Base-by-base conservation (phyloP, 2,113 vertebrate genomes). In the Philantomba maxwellii region DNA sequence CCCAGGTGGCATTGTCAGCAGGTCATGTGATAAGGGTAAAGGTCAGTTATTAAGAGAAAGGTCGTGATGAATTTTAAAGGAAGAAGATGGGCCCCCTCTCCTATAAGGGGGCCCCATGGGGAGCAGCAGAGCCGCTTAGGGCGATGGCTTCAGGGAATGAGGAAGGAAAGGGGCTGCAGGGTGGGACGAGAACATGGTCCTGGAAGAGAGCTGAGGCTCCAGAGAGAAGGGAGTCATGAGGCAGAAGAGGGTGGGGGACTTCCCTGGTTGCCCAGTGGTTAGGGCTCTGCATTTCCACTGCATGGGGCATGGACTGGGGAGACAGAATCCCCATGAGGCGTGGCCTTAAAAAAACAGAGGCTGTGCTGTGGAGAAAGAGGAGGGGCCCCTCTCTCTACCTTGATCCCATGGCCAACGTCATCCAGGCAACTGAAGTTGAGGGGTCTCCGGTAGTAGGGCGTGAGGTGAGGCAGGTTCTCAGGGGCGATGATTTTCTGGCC, bases 391-490 rank as follows among this genome's bases (percentile, higher is more conserved):
- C 11, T 28, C 28, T 97, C 97, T 96, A 99, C 99, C 99, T 99
- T 98, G 82, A 99, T 97, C 39, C 99, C 98, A 3, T 99, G 99
- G 55, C 99, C 99, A 0, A 99, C 11, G 62, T 97, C 90, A n/a
- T 99, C 99, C 97, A 99, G 98, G 94, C 36, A 51, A 51, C 97
- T 98, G 92, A 99, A 99, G 75, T 98, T 99, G 96, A 99, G 99
- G 4, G 99, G 99, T 64, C 80, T 98, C 89, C 99, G 98, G 55
- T 80, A 96, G 96, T 99, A 99, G 2, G 98, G 98, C 2, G 99
- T 98, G 93, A 98, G 96, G 17, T 30, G 14, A 15, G 96, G 98
- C 0, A 98, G 98, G 49, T 28, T 96, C 0, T 97, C 33, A 0
- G 99, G 99, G 0, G 97, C 6, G 17, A 96, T 25, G 84, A 99